Evolutionary conservation across 64 coral and sea anemone genomes (phyloP), one percentile per base, ranked within the genome.

Genomic region (Pachyseris speciosa): DNA sequence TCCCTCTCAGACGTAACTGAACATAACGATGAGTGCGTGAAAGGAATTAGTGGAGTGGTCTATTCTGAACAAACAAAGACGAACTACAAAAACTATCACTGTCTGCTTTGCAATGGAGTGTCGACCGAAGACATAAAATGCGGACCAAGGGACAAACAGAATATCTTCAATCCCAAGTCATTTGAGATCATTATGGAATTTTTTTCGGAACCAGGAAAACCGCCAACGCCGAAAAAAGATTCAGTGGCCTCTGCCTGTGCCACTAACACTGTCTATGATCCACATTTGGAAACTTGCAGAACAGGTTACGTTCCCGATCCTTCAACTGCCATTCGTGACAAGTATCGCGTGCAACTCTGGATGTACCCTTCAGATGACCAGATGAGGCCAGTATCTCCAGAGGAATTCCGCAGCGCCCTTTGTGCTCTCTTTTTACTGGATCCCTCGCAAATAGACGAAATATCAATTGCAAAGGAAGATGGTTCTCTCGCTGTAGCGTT

Each of bases 151-250:
- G 73, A 80, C 1, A 84, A 49, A 37, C 51, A 49, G 3, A 30
- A 89, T 3, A 30, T 93, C 6, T 96, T 96, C 36, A 84, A 93
- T 0, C 95, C 95, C 4, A 96, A 96, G 34, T 93, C 91, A 31
- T 96, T 96, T n/a, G n/a, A n/a, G n/a, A n/a, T n/a, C n/a, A n/a
- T n/a, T n/a, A n/a, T 96, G 42, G 69, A 72, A 16, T 85, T 94
- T 32, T 13, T 10, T 2, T 13, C 43, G n/a, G 11, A 0, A 36
- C 19, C 0, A 31, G 33, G 19, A 44, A 47, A 25, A 4, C 60
- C n/a, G n/a, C n/a, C 5, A 42, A 7, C 19, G 28, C 25, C 31
- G 0, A 26, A 60, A 32, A 36, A 17, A 9, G 68, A 3, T 8
- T 47, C 7, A 9, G 48, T 71, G 2, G 32, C 27, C 6, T 5